Percentiles rank a stretch among this genome's conserved stretches.
Evolutionary conservation across 2,113 vertebrate genomes (phyloP).

Genomic region (Colaptes auratus): DNA sequence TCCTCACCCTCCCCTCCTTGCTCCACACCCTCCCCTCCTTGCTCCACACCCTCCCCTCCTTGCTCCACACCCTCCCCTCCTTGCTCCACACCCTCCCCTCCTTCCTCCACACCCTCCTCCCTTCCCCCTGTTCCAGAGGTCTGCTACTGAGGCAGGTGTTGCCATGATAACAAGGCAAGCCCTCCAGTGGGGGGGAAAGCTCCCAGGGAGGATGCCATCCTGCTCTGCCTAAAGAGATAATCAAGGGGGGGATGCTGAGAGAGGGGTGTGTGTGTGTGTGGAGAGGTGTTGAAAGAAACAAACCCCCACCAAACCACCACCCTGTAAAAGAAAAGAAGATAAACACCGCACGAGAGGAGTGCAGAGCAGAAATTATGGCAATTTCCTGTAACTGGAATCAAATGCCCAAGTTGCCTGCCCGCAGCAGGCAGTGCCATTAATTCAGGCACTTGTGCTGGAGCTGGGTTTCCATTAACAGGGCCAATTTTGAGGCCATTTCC

Average conservation of each 20-base stretch:
- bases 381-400: slow-evolving; percentile 79
- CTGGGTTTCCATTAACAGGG: slow-evolving; percentile 73
- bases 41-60: background rate
- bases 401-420: slow-evolving; percentile 73
- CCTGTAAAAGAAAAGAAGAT: background rate
- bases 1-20: background rate
- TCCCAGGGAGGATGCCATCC: background rate
- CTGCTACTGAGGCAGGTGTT: slow-evolving; percentile 38
- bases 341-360: slow-evolving; percentile 49
- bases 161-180: slow-evolving; percentile 49
- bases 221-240: background rate
- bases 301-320: too few relatives aligned
- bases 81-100: background rate
- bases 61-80: background rate
- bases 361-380: slow-evolving; percentile 74
- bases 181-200: background rate
- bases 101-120: background rate
- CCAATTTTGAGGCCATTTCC: slow-evolving; percentile 79
- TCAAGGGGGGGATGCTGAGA: background rate
- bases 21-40: too few relatives aligned
- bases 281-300: background rate
- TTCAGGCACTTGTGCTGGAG: slow-evolving; percentile 66
- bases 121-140: background rate
- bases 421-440: slow-evolving; percentile 71
- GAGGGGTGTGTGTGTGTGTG: too few relatives aligned